These are phyloP conservation scores for Ovibos moschatus DNA, from an alignment of 2,113 vertebrate species.

Conservation along the genomic window DNA sequence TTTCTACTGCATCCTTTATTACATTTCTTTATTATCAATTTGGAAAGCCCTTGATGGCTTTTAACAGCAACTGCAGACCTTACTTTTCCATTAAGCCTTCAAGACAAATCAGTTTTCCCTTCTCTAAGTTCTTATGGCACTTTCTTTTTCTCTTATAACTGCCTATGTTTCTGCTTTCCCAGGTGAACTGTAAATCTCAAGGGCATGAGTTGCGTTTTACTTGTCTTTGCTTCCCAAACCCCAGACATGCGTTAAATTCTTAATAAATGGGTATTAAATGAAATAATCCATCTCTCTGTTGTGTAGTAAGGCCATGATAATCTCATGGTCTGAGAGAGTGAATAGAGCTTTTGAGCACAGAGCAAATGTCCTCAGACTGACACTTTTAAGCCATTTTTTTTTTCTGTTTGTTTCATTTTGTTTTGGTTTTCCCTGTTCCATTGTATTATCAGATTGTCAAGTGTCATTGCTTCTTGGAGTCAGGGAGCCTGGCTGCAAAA, in stretches of 20 bases:
- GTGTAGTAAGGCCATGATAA: background rate
- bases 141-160: background rate
- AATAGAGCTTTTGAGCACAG: background rate
- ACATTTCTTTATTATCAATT: background rate
- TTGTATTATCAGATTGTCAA: background rate
- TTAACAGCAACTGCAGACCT: background rate
- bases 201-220: background rate
- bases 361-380: background rate
- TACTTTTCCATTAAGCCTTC: background rate
- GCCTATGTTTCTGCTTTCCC: background rate
- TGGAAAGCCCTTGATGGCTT: background rate
- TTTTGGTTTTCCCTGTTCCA: background rate
- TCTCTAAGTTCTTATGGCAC: background rate
- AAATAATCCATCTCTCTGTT: background rate
- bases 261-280: background rate
- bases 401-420: background rate
- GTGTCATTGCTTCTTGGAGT: background rate
- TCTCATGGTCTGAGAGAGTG: background rate
- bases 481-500: background rate
- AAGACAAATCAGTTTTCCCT: background rate
- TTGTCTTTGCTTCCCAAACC: background rate
- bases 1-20: background rate
- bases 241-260: background rate
- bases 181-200: background rate
- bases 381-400: background rate